Base-by-base conservation (phyloP, 2,113 vertebrate species). In the Brachypteracias leptosomus region DNA sequence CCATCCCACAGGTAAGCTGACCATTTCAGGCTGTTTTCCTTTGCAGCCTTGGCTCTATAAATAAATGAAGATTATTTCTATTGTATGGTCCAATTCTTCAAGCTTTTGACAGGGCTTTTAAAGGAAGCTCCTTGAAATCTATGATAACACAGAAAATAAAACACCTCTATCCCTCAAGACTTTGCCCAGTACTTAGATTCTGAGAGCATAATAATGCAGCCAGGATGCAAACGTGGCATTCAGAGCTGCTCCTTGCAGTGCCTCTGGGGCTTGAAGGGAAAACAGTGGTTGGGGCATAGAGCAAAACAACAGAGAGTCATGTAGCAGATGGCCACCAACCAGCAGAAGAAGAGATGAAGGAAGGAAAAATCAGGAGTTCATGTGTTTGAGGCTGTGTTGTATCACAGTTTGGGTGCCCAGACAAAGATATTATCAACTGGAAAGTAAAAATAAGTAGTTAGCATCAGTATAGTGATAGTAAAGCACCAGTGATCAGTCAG, bases 81-180 rank as follows among this genome's bases (percentile, higher is more conserved):
- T 88, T 91, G 47, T 67, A 54, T 89, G 66, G 78, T 89, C 52
- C 78, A 61, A 40, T 65, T 91, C 73, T 72, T 91, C 71, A 65
- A 68, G 74, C 47, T 78, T 91, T 89, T 71, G 70, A 75, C 33
- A 81, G 38, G 29, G 57, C 65, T 95, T 95, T 91, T 75, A 79
- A 72, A 75, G 84, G 40, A 68, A 95, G 51, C 46, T 74, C 25
- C 51, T 94, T 73, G 59, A 90, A 94, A 86, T 58, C 80, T 73
- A 9, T 83, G 63, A 54, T 88, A 88, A 68, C 40, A 82, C 8
- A 40, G 70, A 75, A 89, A 89, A 79, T 29, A 65, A 63, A 82
- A 35, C 54, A 52, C 44, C 26, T 67, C 0, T 11, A 44, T 22
- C 52, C 10, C 52, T 85, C 35, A 62, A 73, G 68, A 66, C 17